These are phyloP conservation scores for Lepidurus couesii DNA, from an alignment of 1,140 invertebrate species.

Conservation along the genomic window DNA sequence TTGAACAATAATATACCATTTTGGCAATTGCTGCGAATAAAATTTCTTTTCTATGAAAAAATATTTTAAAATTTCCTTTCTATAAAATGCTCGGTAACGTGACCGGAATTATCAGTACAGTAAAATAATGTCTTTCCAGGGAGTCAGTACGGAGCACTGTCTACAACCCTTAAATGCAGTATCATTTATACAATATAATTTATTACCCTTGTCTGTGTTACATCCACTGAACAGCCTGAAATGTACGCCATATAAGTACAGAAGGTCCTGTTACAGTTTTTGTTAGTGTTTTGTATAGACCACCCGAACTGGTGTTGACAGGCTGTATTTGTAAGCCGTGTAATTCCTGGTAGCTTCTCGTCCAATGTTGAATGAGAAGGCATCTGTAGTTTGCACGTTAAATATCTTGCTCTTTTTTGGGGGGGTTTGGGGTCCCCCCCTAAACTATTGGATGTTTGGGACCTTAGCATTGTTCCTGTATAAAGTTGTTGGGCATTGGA, in stretches of 20 bases:
- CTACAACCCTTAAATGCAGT: neutral
- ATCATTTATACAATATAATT: neutral
- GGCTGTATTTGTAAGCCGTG: neutral
- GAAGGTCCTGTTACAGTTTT: neutral
- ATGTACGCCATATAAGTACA: neutral
- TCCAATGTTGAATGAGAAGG: neutral
- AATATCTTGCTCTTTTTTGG: neutral
- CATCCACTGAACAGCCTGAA: neutral
- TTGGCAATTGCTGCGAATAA: too few species aligned
- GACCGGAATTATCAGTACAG: too few species aligned
- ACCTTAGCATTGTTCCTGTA: neutral
- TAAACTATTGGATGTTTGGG: neutral
- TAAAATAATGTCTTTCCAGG: too few species aligned
- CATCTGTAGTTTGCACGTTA: neutral
- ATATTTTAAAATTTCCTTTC: too few species aligned
- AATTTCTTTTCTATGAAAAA: too few species aligned
- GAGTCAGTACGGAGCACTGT: neutral
- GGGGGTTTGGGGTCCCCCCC: neutral
- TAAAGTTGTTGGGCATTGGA: neutral
- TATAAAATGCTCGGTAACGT: too few species aligned
- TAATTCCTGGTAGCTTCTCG: neutral
- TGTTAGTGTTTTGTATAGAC: neutral
- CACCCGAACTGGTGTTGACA: constrained; percentile 7
- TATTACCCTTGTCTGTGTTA: neutral
- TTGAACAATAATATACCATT: neutral